phyloP scores from a whole-genome alignment of 2,888 invertebrate genomes.

The Rhagium mordax region DNA sequence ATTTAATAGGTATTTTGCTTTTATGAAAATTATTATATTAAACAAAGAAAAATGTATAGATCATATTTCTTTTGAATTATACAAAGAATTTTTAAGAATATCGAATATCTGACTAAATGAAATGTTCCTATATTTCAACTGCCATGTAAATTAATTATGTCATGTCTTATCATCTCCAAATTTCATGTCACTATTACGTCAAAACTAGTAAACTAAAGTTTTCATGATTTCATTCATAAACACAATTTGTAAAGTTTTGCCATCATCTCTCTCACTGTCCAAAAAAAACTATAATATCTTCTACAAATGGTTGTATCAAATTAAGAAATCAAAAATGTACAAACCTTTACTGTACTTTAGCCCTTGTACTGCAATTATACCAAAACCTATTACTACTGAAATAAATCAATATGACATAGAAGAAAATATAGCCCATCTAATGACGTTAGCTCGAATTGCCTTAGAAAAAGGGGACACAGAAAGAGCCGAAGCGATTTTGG shows the following conservation, averaged over 20 bases:
- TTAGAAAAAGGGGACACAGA: constrained; percentile 65
- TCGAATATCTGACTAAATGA: neutral
- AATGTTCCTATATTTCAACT: neutral
- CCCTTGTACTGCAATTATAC: constrained; percentile 16
- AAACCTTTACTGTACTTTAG: neutral
- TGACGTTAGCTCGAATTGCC: constrained; percentile 64
- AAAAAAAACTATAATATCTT: constrained; percentile 18
- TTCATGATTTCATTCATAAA: constrained; percentile 40
- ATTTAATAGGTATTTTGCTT: no score
- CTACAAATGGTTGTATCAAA: constrained; percentile 17
- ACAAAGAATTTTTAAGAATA: neutral
- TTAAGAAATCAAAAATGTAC: neutral
- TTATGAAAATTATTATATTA: no score
- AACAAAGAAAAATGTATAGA: neutral
- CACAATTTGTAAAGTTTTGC: constrained; percentile 19
- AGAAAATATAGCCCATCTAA: constrained; percentile 66
- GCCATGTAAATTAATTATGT: neutral
- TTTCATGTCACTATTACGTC: constrained; percentile 31
- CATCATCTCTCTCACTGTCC: neutral
- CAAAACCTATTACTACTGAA: constrained; percentile 13
- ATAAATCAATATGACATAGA: constrained; percentile 59
- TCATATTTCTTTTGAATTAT: neutral
- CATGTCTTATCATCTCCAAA: constrained; percentile 25
- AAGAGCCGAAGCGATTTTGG: constrained; percentile 66
- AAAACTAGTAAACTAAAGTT: constrained; percentile 19